phyloP scores from a whole-genome alignment of 64 coral and sea anemone genomes.

The Porites lutea region DNA sequence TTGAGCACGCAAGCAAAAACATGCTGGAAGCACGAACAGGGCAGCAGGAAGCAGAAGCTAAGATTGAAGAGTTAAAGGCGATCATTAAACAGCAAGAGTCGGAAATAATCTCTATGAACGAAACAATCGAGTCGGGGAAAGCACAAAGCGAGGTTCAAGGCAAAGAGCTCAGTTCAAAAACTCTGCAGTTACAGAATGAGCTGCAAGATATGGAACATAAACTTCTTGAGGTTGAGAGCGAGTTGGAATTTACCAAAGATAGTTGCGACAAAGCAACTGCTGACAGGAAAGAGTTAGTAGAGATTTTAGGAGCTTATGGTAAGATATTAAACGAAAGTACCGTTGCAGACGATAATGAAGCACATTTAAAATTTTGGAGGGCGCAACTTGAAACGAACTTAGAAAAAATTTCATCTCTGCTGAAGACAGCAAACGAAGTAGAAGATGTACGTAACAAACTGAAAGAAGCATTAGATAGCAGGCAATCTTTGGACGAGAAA shows the following conservation, averaged over 20 bases:
- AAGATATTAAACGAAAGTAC: background rate
- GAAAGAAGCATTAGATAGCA: slow-evolving; percentile 6
- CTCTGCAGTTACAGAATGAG: background rate
- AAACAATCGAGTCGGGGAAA: background rate
- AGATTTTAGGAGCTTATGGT: slow-evolving; percentile 18
- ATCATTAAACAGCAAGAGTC: slow-evolving; percentile 35
- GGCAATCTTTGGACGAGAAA: slow-evolving; percentile 24
- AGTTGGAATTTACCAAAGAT: slow-evolving; percentile 1
- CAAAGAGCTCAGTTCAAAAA: background rate
- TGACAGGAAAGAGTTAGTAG: slow-evolving; percentile 9
- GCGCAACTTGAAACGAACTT: background rate
- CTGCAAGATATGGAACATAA: background rate
- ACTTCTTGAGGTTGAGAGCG: slow-evolving; percentile 44
- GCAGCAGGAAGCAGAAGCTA: background rate
- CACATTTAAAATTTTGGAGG: background rate
- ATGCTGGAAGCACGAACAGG: background rate
- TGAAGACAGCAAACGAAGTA: slow-evolving; percentile 2
- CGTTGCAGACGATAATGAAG: background rate
- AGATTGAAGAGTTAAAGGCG: slow-evolving; percentile 7
- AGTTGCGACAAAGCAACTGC: background rate
- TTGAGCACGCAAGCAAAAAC: background rate
- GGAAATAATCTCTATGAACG: slow-evolving; percentile 8
- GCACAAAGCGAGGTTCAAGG: background rate
- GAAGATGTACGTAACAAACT: slow-evolving; percentile 30
- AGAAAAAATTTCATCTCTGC: background rate